Base-by-base conservation (phyloP, 2,888 invertebrate genomes). In the Hofmannophila pseudospretella region DNA sequence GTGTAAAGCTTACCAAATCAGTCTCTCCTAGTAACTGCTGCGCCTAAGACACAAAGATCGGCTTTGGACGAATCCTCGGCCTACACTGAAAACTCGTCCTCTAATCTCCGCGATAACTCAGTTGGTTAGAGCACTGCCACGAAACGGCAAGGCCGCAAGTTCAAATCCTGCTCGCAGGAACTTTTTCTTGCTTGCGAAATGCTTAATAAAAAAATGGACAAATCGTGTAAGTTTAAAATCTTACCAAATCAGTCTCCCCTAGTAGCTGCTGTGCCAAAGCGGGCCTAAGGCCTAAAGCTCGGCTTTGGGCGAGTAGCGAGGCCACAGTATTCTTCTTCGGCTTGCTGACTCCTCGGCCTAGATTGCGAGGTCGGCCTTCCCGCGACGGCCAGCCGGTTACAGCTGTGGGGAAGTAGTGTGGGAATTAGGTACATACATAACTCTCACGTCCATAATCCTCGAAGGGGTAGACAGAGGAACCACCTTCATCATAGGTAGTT, bases 251-350 rank as follows among this genome's bases (percentile, higher is more conserved):
- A 3, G 27, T 80, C 40, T 85, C 86, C 0, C 69, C 80, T 2
- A 90, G 56, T 44, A 94, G 89, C 59, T 92, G 92, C 14, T 94
- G 93, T 30, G 94, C 93, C 32, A 94, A 71, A 62, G 93, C 92
- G 5, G 94, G 94, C 58, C 94, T 90, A 4, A 94, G 89, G 0
- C 94, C 95, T 23, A 95, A 88, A 3, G 95, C 96, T 40, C 96
- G 81, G 63, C 95, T 95, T 79, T 96, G 96, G 0, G 96, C 96
- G 48, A 96, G 78, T 34, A 96, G 79, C 1, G 96, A 96, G 0
- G 96, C 96, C 1, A 96, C 96, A 0, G 96, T 96, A 71, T 96
- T 96, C 88, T 96, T 96, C 89, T 96, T 96, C 44, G 96, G 96
- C 71, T 95, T 95, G 57, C 95, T 95, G 12, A 95, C 94, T 0